Conservation (phyloP, 2,888 invertebrate species). For the Mythimna pallens region DNA sequence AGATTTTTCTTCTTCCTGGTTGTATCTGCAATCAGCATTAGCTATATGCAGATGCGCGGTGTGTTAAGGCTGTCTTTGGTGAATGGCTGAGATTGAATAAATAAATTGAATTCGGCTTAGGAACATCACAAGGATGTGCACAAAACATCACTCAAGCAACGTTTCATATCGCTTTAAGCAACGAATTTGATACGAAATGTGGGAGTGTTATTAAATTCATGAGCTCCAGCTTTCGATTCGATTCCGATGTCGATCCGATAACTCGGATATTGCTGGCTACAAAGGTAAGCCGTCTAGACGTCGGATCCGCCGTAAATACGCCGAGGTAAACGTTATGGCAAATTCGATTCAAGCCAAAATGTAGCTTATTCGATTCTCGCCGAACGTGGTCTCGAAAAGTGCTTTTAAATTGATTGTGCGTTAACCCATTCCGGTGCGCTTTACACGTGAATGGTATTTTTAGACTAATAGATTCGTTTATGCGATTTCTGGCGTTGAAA, state of each 20-base stretch:
- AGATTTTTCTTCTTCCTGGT: too few relatives aligned
- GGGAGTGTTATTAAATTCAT: slow-evolving; percentile 36
- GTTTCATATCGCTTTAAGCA: slow-evolving; percentile 7
- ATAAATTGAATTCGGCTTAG: not conserved
- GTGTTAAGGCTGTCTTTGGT: not conserved
- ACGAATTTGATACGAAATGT: slow-evolving; percentile 24
- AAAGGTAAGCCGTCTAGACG: slow-evolving; percentile 61
- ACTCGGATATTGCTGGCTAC: slow-evolving; percentile 45
- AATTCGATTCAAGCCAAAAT: slow-evolving; percentile 51
- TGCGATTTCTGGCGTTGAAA: not conserved
- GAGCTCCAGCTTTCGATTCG: slow-evolving; percentile 27
- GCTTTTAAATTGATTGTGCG: slow-evolving; percentile 39
- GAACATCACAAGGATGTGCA: not conserved
- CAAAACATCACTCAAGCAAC: slow-evolving; percentile 3
- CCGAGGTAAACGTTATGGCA: slow-evolving; percentile 48
- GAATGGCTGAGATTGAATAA: not conserved
- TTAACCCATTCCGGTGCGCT: slow-evolving; percentile 19
- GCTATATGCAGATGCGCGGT: too few relatives aligned
- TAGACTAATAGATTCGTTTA: not conserved
- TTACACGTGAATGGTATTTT: slow-evolving; percentile 12
- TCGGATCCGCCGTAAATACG: slow-evolving; percentile 47
- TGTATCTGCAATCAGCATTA: too few relatives aligned
- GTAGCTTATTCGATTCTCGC: slow-evolving; percentile 41
- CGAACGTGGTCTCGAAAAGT: slow-evolving; percentile 26
- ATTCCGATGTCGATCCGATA: slow-evolving; percentile 43